These are phyloP conservation scores for Phalanger gymnotis DNA, from an alignment of 2,797 vertebrate genomes.

Conservation along the genomic window DNA sequence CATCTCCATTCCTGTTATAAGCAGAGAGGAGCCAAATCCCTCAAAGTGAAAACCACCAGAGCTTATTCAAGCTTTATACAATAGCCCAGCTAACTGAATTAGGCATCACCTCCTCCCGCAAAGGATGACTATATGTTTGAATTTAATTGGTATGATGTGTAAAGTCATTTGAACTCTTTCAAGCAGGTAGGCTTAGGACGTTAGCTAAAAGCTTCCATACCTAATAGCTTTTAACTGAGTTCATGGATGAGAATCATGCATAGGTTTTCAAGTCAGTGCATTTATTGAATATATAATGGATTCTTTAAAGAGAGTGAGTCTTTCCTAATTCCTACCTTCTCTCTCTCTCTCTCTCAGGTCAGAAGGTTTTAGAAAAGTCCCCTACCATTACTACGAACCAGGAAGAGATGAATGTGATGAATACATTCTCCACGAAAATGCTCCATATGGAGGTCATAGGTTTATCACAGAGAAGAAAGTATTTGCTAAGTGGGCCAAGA, in stretches of 20 bases:
- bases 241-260: constrained; percentile 54
- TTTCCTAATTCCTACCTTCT: constrained; percentile 46
- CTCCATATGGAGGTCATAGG: constrained; percentile 95
- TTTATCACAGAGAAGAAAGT: constrained; percentile 99
- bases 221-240: constrained; percentile 71
- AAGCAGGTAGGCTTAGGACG: constrained; percentile 51
- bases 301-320: constrained; percentile 63
- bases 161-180: constrained; percentile 72
- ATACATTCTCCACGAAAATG: constrained; percentile 95
- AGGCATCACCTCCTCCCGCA: constrained; percentile 12
- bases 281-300: constrained; percentile 50
- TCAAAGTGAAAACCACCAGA: constrained; percentile 57
- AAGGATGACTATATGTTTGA: constrained; percentile 41
- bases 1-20: constrained; percentile 43
- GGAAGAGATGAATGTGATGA: constrained; percentile 96
- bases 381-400: constrained; percentile 98
- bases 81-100: constrained; percentile 6
- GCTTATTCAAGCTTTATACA: constrained; percentile 11
- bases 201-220: constrained; percentile 73
- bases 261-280: constrained; percentile 68
- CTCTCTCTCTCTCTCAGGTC: constrained; percentile 84
- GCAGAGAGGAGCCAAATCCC: constrained; percentile 37
- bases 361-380: constrained; percentile 93
- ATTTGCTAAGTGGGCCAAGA: constrained; percentile 96
- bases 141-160: constrained; percentile 62